Evolutionary conservation across 2,113 vertebrate species (phyloP).

Genomic region (Trogon surrucura): DNA sequence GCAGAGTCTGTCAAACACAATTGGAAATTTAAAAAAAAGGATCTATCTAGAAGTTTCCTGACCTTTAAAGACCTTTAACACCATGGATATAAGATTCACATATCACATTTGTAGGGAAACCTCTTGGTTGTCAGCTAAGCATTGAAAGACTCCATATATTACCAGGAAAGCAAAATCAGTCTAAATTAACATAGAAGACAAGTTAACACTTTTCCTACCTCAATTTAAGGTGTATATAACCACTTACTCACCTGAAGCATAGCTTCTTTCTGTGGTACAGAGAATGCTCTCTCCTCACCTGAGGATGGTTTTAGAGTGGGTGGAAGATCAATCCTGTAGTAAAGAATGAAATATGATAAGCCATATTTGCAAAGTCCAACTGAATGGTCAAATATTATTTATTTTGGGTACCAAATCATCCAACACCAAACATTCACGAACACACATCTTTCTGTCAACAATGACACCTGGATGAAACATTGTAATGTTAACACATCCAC

Average conservation of each 20-base stretch:
- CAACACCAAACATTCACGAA: not conserved
- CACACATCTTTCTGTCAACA: not conserved
- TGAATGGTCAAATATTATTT: not conserved
- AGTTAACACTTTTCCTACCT: not conserved
- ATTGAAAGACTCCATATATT: not conserved
- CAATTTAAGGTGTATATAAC: not conserved
- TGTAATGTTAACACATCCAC: not conserved
- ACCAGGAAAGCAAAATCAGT: not conserved
- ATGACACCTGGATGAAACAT: not conserved
- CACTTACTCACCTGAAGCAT: conserved; percentile 60
- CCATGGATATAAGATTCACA: rapidly evolving
- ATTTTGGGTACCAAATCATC: not conserved
- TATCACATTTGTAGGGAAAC: rapidly evolving
- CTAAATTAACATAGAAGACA: not conserved
- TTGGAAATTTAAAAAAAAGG: not conserved
- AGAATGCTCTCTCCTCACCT: conserved; percentile 60
- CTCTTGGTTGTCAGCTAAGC: not conserved
- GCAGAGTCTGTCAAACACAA: not conserved
- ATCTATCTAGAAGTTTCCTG: not conserved
- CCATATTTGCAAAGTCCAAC: not conserved
- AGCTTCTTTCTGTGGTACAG: conserved; percentile 69
- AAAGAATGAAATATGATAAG: not conserved
- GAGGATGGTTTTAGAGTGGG: conserved; percentile 78
- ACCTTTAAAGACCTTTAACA: not conserved
- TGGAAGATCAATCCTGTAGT: conserved; percentile 78